Evolutionary conservation across 2,888 invertebrate species (phyloP).

Genomic region (Timema cristinae): DNA sequence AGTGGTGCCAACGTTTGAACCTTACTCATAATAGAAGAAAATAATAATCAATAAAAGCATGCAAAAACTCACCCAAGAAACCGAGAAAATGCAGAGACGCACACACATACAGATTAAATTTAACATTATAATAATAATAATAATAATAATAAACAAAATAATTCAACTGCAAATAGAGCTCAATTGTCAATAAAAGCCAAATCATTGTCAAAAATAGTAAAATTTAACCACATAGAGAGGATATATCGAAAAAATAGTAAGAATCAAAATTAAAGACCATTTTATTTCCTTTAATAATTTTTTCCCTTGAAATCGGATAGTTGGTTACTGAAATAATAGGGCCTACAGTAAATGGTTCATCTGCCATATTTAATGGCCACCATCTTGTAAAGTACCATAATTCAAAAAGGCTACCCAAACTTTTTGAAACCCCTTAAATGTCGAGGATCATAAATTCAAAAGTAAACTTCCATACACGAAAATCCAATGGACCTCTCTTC

Average conservation of each 20-base stretch:
- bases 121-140: too few species aligned
- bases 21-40: too few species aligned
- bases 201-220: too few species aligned
- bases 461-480: constrained; percentile 6
- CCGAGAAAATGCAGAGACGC: too few species aligned
- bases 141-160: too few species aligned
- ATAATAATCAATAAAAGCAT: too few species aligned
- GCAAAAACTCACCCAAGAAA: too few species aligned
- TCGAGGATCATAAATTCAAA: not conserved
- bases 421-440: not conserved
- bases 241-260: not conserved
- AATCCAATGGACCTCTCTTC: not conserved
- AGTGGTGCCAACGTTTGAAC: too few species aligned
- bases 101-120: too few species aligned
- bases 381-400: constrained; percentile 12
- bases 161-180: too few species aligned
- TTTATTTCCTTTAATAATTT: not conserved
- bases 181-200: too few species aligned
- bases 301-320: not conserved
- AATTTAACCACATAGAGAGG: not conserved
- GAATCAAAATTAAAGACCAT: not conserved
- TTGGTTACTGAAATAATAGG: not conserved
- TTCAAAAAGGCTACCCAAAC: constrained; percentile 4
- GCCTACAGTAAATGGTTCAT: not conserved
- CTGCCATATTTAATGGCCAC: not conserved